Conservation (phyloP, 2,888 invertebrate genomes). For the Branchipolynoe longqiensis region DNA sequence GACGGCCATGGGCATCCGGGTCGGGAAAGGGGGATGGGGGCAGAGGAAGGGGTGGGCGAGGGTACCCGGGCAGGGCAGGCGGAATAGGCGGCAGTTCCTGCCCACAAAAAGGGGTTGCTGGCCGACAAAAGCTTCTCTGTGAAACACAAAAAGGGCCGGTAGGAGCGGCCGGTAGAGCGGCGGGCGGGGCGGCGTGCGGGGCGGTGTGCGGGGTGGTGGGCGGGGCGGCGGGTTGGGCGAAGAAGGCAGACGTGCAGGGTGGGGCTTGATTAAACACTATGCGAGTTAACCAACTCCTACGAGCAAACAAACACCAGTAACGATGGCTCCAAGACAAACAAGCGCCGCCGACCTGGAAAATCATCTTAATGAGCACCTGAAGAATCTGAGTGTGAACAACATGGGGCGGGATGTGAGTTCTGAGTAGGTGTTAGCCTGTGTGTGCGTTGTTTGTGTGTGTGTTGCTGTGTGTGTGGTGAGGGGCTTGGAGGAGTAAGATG, state of each 20-base stretch:
- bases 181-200: background rate
- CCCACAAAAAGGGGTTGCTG: background rate
- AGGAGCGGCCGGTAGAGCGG: background rate
- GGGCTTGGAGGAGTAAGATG: too few relatives aligned
- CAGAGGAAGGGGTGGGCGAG: background rate
- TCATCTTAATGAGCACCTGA: constrained; percentile 32
- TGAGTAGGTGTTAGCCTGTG: too few relatives aligned
- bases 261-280: constrained; percentile 14
- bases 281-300: constrained; percentile 15
- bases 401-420: too few relatives aligned
- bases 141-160: background rate
- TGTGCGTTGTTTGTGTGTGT: too few relatives aligned
- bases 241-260: too few relatives aligned
- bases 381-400: background rate
- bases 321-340: constrained; percentile 5
- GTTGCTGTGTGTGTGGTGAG: too few relatives aligned
- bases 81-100: background rate
- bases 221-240: background rate
- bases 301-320: constrained; percentile 33
- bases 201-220: background rate
- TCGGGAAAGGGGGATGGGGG: background rate
- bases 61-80: background rate
- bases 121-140: background rate
- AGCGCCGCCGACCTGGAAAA: background rate
- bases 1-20: background rate